Base-by-base conservation (phyloP, 2,888 invertebrate genomes). In the Pachymerium ferrugineum region DNA sequence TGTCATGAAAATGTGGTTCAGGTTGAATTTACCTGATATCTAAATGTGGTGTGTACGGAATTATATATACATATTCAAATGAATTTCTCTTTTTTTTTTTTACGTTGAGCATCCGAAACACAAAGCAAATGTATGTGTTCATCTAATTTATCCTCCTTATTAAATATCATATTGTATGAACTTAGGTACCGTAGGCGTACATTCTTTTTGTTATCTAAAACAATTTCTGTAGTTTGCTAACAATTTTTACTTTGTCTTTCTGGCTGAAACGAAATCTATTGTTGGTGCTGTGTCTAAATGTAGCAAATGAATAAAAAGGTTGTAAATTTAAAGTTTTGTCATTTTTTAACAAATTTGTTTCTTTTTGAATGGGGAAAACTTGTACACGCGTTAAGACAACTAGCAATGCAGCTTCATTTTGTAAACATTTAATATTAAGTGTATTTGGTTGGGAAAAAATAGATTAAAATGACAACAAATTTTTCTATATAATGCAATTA, bases 11-110 rank as follows among this genome's bases (percentile, higher is more conserved):
- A 25, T 54, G 54, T 54, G 54, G 25, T 54, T 54, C 54, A 54
- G 54, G 54, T 54, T 47, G n/a, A 14, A 8, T 54, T 54, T 54
- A 54, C 54, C 54, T 54, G 54, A 54, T 54, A 28, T 25, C 28
- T 54, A 54, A 54, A 54, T 54, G 54, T 54, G 54, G 54, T 54
- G 54, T 54, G 54, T 54, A 54, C 25, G 54, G 54, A 54, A 54
- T n/a, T 54, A 54, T 54, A 54, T 54, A 28, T 28, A 22, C 28
- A 25, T 54, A 54, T 54, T 25, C 54, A 25, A 54, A 54, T 47
- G 10, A 6, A 47, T 54, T 54, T 54, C 22, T 54, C 14, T 54
- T 6, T 16, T 54, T 22, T 54, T 47, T 47, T 54, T 54, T 54
- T 54, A 54, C 28, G 28, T 25, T 19, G 25, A 54, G 28, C 6